Evolutionary conservation across 2,888 invertebrate genomes (phyloP).

Genomic region (Pandemis corylana): DNA sequence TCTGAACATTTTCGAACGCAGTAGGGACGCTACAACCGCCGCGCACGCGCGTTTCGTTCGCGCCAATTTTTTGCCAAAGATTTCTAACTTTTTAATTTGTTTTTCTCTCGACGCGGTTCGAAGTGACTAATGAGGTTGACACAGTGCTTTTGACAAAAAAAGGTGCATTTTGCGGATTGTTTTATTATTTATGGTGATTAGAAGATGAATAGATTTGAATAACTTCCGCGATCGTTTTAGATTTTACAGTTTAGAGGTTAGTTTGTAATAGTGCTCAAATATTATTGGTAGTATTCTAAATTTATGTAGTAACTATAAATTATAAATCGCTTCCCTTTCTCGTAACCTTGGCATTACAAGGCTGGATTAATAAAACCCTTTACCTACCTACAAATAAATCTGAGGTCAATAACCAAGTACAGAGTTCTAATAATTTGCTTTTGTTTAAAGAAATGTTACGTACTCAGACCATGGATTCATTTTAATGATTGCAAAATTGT

Average conservation of each 20-base stretch:
- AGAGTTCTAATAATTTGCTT: not conserved
- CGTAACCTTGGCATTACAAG: constrained; percentile 52
- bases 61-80: constrained; percentile 47
- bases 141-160: constrained; percentile 45
- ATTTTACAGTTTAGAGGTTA: not conserved
- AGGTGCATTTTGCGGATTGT: constrained; percentile 30
- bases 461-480: not conserved
- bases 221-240: not conserved
- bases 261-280: constrained; percentile 27
- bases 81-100: constrained; percentile 27
- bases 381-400: not conserved
- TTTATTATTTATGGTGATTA: constrained; percentile 35
- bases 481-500: not conserved
- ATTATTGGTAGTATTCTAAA: not conserved
- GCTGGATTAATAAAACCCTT: constrained; percentile 26
- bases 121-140: constrained; percentile 55
- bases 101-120: constrained; percentile 40
- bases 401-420: not conserved
- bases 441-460: not conserved
- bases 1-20: constrained; percentile 67
- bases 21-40: constrained; percentile 70
- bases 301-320: not conserved
- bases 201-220: constrained; percentile 15
- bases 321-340: constrained; percentile 33
- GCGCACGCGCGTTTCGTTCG: constrained; percentile 70